Percentiles rank a stretch among this genome's conserved stretches.
These are phyloP conservation scores for Atrina japonica DNA, from an alignment of 2,888 invertebrate species.

Conservation along the genomic window DNA sequence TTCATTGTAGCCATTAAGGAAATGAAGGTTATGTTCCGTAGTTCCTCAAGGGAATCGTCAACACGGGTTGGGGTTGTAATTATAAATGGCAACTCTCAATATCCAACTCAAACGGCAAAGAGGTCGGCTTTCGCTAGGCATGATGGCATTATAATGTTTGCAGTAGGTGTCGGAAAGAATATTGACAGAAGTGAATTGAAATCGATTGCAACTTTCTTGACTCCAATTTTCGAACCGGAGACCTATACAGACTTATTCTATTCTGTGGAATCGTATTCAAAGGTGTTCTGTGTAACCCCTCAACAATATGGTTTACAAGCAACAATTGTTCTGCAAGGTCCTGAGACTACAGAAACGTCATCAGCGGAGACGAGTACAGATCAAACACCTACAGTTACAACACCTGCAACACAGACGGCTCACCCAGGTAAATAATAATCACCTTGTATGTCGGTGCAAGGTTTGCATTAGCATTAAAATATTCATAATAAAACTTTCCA, in stretches of 20 bases:
- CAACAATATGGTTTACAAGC: background rate
- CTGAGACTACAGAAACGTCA: conserved; percentile 1
- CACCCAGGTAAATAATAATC: no score
- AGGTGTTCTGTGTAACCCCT: conserved; percentile 3
- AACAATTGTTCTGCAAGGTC: conserved; percentile 5
- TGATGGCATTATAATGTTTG: conserved; percentile 1
- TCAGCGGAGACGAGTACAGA: no score
- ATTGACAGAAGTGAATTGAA: background rate
- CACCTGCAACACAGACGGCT: no score
- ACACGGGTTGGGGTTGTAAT: conserved; percentile 14
- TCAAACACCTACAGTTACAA: no score
- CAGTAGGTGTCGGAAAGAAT: conserved; percentile 15
- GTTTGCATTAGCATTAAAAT: no score
- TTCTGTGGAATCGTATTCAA: background rate
- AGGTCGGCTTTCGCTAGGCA: background rate
- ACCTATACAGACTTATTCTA: conserved; percentile 3
- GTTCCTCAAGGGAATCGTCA: background rate
- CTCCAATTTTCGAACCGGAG: background rate
- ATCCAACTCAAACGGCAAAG: conserved; percentile 3
- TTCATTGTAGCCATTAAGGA: background rate
- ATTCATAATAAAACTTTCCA: no score
- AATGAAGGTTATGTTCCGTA: conserved; percentile 1
- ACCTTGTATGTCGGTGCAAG: no score
- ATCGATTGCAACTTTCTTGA: conserved; percentile 1
- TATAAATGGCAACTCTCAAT: conserved; percentile 21